Percentiles rank a stretch among this genome's conserved stretches.
phyloP scores from a whole-genome alignment of 2,797 vertebrate species.

The Macropus fuliginosus region DNA sequence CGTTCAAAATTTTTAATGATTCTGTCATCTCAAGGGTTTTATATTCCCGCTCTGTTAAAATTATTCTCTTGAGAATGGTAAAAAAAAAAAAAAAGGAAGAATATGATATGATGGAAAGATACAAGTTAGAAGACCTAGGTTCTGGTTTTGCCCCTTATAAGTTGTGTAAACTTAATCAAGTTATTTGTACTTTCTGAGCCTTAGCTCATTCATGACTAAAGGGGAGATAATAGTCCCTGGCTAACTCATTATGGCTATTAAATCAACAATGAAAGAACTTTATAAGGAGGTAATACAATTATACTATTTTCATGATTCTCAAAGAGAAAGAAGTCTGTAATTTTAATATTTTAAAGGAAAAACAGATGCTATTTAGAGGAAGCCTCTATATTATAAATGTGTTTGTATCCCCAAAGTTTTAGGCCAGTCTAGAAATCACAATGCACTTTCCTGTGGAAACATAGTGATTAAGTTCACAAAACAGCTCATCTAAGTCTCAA shows the following conservation, averaged over 20 bases:
- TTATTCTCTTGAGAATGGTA: not conserved
- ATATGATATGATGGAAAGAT: not conserved
- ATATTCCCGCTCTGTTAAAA: not conserved
- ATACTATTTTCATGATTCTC: not conserved
- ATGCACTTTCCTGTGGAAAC: not conserved
- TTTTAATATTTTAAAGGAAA: not conserved
- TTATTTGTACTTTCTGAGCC: not conserved
- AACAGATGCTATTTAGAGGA: not conserved
- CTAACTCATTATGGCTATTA: not conserved
- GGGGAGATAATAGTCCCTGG: too few relatives aligned
- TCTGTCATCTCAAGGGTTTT: slow-evolving; percentile 30
- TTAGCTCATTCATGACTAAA: too few relatives aligned
- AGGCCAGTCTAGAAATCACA: not conserved
- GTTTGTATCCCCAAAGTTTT: not conserved
- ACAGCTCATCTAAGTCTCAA: not conserved
- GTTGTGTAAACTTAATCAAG: not conserved
- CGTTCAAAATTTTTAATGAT: slow-evolving; percentile 30
- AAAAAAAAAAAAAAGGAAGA: not conserved
- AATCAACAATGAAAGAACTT: not conserved
- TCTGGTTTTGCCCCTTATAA: not conserved
- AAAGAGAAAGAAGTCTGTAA: not conserved
- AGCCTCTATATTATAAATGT: not conserved
- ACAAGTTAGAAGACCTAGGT: not conserved
- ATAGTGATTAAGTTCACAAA: not conserved
- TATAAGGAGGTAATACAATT: not conserved